Percentiles rank a stretch among this genome's conserved stretches.
phyloP scores from a whole-genome alignment of 2,888 invertebrate genomes.

The Dexiosoma caninum region DNA sequence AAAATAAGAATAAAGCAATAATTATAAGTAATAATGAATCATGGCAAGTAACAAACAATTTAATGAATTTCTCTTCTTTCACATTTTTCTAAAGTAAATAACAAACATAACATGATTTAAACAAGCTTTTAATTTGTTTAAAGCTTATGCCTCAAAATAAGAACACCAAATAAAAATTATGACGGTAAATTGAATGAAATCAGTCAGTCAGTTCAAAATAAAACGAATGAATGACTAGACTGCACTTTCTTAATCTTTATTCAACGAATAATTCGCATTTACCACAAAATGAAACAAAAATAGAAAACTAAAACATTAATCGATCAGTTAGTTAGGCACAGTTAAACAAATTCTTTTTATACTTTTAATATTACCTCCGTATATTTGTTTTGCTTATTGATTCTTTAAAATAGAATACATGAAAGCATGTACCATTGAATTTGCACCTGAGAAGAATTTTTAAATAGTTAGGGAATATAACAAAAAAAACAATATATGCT shows the following conservation, averaged over 20 bases:
- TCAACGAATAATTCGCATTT: neutral
- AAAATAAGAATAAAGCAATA: neutral
- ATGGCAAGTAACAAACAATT: conserved; percentile 48
- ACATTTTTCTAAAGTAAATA: neutral
- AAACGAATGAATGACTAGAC: neutral
- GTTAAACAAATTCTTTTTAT: neutral
- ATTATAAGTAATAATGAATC: conserved; percentile 27
- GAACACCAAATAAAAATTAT: neutral
- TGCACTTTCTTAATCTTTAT: neutral
- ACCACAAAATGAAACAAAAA: too few species aligned
- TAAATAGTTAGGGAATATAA: neutral
- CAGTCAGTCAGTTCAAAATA: neutral
- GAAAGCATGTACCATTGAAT: conserved; percentile 30
- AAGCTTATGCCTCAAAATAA: conserved; percentile 26
- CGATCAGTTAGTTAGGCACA: conserved; percentile 10
- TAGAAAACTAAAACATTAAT: neutral
- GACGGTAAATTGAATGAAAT: neutral
- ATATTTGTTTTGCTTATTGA: neutral
- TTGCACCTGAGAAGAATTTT: neutral
- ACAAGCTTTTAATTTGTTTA: conserved; percentile 8
- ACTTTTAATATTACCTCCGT: conserved; percentile 3
- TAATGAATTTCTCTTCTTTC: neutral
- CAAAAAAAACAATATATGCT: too few species aligned
- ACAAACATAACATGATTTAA: neutral
- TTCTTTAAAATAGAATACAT: conserved; percentile 5